Evolutionary conservation across 2,797 vertebrate genomes (phyloP).

Genomic region (Anisognathus igniventris): DNA sequence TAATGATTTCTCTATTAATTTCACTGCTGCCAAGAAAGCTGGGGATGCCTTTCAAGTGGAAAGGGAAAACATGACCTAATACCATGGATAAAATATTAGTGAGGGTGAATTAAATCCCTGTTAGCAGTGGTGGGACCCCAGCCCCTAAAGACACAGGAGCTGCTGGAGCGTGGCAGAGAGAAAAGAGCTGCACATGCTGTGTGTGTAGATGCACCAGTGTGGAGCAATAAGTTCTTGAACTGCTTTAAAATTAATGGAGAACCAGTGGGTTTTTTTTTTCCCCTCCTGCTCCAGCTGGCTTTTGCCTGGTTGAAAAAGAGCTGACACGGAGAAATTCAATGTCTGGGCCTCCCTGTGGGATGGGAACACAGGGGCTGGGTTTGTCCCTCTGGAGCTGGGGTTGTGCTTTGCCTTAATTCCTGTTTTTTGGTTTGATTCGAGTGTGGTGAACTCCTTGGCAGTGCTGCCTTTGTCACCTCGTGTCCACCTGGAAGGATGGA

Average conservation of each 20-base stretch:
- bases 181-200: not conserved
- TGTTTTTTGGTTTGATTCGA: fast-evolving
- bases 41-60: constrained; percentile 30
- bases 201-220: fast-evolving
- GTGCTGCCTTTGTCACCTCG: not conserved
- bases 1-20: constrained; percentile 48
- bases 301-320: not conserved
- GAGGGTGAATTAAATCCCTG: constrained; percentile 29
- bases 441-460: not conserved
- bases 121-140: constrained; percentile 5
- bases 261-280: not conserved
- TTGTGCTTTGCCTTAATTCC: not conserved
- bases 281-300: not conserved
- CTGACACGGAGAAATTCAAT: not conserved
- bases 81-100: not conserved
- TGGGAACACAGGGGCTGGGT: fast-evolving
- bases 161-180: not conserved
- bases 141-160: not conserved
- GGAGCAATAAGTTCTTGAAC: not conserved
- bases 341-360: not conserved
- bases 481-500: not conserved
- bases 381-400: not conserved
- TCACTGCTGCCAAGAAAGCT: not conserved
- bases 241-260: not conserved
- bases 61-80: constrained; percentile 34